These are phyloP conservation scores for Danio kyathit DNA, from an alignment of 2,797 vertebrate genomes.

Conservation along the genomic window DNA sequence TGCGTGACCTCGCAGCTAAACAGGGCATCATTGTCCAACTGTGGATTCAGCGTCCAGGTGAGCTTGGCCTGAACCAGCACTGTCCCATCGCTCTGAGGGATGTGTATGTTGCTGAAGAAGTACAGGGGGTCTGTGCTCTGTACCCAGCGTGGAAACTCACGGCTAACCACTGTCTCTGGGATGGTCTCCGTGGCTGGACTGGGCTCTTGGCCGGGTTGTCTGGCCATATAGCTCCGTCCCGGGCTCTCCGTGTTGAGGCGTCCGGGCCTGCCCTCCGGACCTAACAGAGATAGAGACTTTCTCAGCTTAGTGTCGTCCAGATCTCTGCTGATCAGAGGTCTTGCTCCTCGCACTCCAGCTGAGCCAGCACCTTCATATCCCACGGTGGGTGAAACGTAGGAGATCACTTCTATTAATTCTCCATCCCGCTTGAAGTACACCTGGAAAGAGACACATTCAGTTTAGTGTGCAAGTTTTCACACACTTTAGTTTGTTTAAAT, in stretches of 20 bases:
- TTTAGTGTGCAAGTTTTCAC: neutral
- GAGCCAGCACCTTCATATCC: conserved; percentile 73
- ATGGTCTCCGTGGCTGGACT: conserved; percentile 87
- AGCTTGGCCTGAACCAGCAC: conserved; percentile 93
- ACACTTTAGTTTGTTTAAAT: neutral
- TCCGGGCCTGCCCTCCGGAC: conserved; percentile 76
- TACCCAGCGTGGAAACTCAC: conserved; percentile 96
- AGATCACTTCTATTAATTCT: conserved; percentile 91
- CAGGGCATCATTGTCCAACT: conserved; percentile 95
- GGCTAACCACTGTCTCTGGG: conserved; percentile 95
- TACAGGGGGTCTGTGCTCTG: conserved; percentile 91
- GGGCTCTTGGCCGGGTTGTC: conserved; percentile 76
- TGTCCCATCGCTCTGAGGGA: conserved; percentile 92
- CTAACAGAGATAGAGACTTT: conserved; percentile 87
- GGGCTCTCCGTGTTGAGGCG: conserved; percentile 82
- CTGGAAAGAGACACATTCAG: conserved; percentile 68
- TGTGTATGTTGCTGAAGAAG: conserved; percentile 89
- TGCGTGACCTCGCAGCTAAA: conserved; percentile 99
- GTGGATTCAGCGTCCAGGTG: conserved; percentile 97
- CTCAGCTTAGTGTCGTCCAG: conserved; percentile 95
- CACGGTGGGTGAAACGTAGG: conserved; percentile 81
- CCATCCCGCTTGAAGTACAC: conserved; percentile 97
- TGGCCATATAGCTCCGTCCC: conserved; percentile 72
- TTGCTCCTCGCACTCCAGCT: conserved; percentile 78
- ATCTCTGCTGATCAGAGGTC: conserved; percentile 90